phyloP scores from a whole-genome alignment of 2,113 vertebrate genomes.

The Tor tambroides region DNA sequence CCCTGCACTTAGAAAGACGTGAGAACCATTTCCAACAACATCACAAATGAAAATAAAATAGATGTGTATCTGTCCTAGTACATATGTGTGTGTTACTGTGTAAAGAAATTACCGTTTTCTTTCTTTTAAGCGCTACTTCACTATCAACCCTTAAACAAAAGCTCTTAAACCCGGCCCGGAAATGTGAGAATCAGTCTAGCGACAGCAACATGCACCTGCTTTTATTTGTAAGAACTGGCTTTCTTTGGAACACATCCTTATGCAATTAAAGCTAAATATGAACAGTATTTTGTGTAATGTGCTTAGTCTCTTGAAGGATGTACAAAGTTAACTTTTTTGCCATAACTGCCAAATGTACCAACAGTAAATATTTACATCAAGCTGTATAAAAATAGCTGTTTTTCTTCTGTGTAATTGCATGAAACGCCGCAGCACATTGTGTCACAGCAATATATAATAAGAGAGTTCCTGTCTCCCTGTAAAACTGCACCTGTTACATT shows the following conservation, averaged over 20 bases:
- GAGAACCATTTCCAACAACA: slow-evolving; percentile 21
- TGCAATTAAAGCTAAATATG: not conserved
- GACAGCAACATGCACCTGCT: not conserved
- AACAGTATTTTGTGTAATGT: not conserved
- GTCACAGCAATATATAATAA: not conserved
- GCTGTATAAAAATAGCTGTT: not conserved
- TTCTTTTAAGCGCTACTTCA: slow-evolving; percentile 9
- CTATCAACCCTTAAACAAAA: slow-evolving; percentile 32
- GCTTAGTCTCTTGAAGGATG: not conserved
- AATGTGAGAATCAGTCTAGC: not conserved
- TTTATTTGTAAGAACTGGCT: not conserved
- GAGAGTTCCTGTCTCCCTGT: not conserved
- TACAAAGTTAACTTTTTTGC: not conserved
- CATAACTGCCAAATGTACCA: not conserved
- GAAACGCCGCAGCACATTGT: not conserved
- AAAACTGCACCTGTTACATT: not conserved
- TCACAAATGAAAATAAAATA: slow-evolving; percentile 38
- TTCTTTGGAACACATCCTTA: not conserved
- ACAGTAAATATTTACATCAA: not conserved
- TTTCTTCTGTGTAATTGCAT: not conserved
- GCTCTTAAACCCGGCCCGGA: not conserved
- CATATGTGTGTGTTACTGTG: not conserved
- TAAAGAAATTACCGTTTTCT: slow-evolving; percentile 26
- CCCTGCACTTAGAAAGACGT: slow-evolving; percentile 11
- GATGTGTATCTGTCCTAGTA: not conserved